A percentile compares a stretch with the other conserved stretches of the same genome.
Evolutionary conservation across 2,113 vertebrate species (phyloP).

Genomic region (Archilochus colubris): DNA sequence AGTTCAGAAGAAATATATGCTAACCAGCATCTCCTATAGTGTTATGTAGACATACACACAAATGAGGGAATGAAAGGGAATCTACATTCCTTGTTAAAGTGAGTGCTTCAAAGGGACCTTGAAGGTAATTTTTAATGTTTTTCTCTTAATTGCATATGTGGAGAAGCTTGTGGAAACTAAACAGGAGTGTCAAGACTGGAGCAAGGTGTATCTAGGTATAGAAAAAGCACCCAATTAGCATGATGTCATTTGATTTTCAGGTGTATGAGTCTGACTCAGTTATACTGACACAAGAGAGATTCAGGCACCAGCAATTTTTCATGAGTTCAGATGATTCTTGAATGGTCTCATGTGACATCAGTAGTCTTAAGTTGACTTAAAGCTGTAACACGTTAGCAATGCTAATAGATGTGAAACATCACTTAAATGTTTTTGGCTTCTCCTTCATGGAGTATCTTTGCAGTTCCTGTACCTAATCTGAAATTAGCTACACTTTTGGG

Average conservation of each 20-base stretch:
- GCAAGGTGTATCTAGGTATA: neutral
- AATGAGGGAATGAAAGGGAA: neutral
- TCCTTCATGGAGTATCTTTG: neutral
- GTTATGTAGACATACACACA: neutral
- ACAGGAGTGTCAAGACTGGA: neutral
- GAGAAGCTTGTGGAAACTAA: neutral
- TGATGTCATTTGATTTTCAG: neutral
- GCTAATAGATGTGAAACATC: neutral
- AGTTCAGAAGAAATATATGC: neutral
- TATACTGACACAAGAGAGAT: neutral
- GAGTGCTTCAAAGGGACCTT: neutral
- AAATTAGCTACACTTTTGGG: neutral
- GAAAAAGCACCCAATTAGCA: neutral
- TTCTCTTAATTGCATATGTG: neutral
- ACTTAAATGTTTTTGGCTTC: neutral
- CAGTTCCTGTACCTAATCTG: neutral
- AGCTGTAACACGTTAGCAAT: neutral
- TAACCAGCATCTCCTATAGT: neutral
- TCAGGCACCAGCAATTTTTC: neutral
- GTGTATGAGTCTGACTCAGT: neutral
- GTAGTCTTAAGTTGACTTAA: neutral
- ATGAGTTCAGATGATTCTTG: neutral
- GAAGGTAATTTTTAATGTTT: neutral
- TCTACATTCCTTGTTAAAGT: neutral
- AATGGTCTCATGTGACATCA: neutral